phyloP scores from a whole-genome alignment of 2,888 invertebrate genomes.

The Pristionchus japonicus region DNA sequence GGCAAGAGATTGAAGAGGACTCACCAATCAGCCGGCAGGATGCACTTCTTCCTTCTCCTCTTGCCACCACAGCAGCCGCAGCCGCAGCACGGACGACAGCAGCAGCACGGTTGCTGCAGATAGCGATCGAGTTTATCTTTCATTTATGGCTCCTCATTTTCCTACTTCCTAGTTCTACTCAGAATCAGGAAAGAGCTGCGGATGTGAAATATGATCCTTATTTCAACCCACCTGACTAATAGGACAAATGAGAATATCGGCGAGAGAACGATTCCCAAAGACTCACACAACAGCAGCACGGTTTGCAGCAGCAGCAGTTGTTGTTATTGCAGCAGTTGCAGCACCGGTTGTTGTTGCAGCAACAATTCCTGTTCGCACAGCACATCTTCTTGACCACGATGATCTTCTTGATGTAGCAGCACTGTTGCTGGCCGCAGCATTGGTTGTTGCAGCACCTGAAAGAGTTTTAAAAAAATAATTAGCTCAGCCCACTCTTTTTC shows the following conservation, averaged over 20 bases:
- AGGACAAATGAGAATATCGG: too few relatives aligned
- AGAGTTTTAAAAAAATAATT: too few relatives aligned
- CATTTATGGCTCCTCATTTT: too few relatives aligned
- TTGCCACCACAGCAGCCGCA: background rate
- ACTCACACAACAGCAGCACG: slow-evolving; percentile 25
- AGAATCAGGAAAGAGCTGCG: too few relatives aligned
- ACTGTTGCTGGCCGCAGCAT: background rate
- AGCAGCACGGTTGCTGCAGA: slow-evolving; percentile 24
- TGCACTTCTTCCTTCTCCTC: slow-evolving; percentile 16
- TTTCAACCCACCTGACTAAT: too few relatives aligned
- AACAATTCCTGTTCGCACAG: background rate
- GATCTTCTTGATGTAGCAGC: slow-evolving; percentile 39
- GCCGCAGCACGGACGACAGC: slow-evolving; percentile 7
- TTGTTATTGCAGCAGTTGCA: slow-evolving; percentile 20
- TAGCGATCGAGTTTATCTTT: too few relatives aligned
- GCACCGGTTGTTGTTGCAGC: background rate
- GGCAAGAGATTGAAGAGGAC: background rate
- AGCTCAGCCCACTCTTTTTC: too few relatives aligned
- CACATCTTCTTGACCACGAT: slow-evolving; percentile 35
- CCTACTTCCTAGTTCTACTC: too few relatives aligned
- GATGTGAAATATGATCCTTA: too few relatives aligned
- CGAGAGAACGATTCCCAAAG: too few relatives aligned
- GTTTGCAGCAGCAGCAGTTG: slow-evolving; percentile 33
- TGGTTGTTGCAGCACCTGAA: slow-evolving; percentile 11
- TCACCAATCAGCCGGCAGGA: background rate